These are phyloP conservation scores for Tanypteryx hageni DNA, from an alignment of 2,888 invertebrate species.

Conservation along the genomic window DNA sequence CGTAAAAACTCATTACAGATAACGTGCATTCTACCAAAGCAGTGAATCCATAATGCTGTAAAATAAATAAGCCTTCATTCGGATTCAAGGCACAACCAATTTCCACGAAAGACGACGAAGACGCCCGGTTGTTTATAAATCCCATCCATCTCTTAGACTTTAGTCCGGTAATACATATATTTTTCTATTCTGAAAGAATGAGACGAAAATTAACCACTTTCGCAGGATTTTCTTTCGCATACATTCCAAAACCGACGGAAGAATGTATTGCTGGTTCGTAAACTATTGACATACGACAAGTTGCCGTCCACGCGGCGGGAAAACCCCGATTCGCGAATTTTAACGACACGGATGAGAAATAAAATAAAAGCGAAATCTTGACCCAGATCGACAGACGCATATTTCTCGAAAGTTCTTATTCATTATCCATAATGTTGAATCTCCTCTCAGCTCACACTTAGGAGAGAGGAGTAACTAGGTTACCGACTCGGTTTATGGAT, in stretches of 20 bases:
- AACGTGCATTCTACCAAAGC: too few relatives aligned
- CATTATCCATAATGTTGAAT: too few relatives aligned
- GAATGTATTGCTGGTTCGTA: not conserved
- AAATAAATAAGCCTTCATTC: too few relatives aligned
- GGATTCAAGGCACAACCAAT: too few relatives aligned
- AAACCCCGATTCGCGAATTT: slow-evolving; percentile 37
- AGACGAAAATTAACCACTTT: not conserved
- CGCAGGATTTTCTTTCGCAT: not conserved
- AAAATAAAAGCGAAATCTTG: slow-evolving; percentile 17
- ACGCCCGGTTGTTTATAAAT: too few relatives aligned
- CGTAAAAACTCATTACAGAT: too few relatives aligned
- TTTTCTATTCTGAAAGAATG: not conserved
- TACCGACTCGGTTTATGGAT: not conserved
- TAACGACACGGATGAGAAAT: not conserved
- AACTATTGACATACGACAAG: not conserved
- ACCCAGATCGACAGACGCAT: not conserved
- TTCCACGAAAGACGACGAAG: too few relatives aligned
- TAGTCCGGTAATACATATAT: not conserved
- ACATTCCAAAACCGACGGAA: not conserved
- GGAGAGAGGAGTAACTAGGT: not conserved
- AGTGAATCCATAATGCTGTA: too few relatives aligned
- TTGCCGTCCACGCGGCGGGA: too few relatives aligned
- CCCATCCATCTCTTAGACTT: not conserved
- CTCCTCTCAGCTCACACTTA: too few relatives aligned
- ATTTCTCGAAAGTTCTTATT: not conserved